These are phyloP conservation scores for Teleiodes luculella DNA, from an alignment of 2,888 invertebrate genomes.

Conservation along the genomic window DNA sequence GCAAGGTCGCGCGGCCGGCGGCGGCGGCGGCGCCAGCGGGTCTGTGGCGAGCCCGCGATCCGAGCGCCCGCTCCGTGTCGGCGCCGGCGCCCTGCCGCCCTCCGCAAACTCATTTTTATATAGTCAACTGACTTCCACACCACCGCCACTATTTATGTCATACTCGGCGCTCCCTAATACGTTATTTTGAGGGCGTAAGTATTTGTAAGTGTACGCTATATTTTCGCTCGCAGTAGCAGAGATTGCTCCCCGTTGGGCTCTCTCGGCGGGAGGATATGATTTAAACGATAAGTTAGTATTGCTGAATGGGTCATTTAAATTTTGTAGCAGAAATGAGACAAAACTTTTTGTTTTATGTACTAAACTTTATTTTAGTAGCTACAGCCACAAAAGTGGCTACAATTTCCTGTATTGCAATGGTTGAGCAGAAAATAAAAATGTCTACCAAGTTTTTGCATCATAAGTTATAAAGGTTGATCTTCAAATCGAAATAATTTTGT, in stretches of 20 bases:
- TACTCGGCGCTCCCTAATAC: constrained; percentile 70
- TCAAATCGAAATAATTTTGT: too few species aligned
- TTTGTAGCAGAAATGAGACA: neutral
- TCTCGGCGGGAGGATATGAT: constrained; percentile 42
- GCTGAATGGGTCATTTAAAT: constrained; percentile 29
- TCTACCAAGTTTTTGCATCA: too few species aligned
- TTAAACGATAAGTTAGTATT: constrained; percentile 48
- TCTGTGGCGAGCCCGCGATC: constrained; percentile 58
- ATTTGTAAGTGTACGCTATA: constrained; percentile 63
- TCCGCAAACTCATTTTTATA: constrained; percentile 63
- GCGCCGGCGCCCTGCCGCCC: constrained; percentile 69
- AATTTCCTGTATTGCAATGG: too few species aligned
- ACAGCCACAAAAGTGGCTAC: too few species aligned
- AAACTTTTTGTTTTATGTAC: neutral
- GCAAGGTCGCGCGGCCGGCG: constrained; percentile 37
- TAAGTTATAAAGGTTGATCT: too few species aligned
- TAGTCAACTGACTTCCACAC: constrained; percentile 76
- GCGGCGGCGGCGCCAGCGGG: constrained; percentile 63
- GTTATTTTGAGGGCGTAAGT: constrained; percentile 69
- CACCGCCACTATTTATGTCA: constrained; percentile 75
- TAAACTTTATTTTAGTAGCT: too few species aligned
- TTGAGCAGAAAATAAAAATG: too few species aligned
- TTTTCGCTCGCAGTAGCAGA: constrained; percentile 46
- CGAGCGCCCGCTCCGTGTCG: constrained; percentile 38
- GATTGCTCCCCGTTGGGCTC: constrained; percentile 52